Percentiles rank a stretch among this genome's conserved stretches.
phyloP scores from a whole-genome alignment of 2,113 vertebrate species.

The Petrocephalus zakoni region DNA sequence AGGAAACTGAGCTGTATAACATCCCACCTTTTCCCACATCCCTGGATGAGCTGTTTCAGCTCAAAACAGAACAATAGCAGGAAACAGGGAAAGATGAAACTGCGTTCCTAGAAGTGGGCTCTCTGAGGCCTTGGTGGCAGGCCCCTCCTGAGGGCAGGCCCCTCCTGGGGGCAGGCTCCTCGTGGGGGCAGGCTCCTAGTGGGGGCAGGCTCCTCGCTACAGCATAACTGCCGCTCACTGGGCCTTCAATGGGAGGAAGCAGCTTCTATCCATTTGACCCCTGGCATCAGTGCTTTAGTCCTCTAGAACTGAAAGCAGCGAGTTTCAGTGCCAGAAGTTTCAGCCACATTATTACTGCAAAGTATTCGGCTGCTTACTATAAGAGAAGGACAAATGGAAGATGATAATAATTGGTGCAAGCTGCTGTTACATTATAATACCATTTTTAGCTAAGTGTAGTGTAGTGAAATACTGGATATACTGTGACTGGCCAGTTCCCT shows the following conservation, averaged over 20 bases:
- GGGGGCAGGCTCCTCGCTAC: neutral
- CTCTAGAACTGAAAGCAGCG: neutral
- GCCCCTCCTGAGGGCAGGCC: neutral
- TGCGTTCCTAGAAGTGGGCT: conserved; percentile 58
- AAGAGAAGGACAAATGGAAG: neutral
- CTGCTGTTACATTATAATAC: neutral
- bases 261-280: conserved; percentile 46
- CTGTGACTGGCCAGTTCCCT: neutral
- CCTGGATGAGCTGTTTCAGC: conserved; percentile 57
- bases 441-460: neutral
- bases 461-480: neutral
- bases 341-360: neutral
- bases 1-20: conserved; percentile 57
- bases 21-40: conserved; percentile 60
- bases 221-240: conserved; percentile 44
- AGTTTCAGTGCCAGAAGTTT: neutral
- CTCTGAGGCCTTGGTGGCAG: conserved; percentile 44
- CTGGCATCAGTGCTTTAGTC: neutral
- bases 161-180: neutral
- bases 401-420: neutral
- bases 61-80: conserved; percentile 69
- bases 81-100: conserved; percentile 64
- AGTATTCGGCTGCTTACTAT: neutral
- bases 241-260: conserved; percentile 65
- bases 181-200: neutral